A percentile compares a stretch with the other conserved stretches of the same genome.
Conservation (phyloP, 2,888 invertebrate species). For the Ornithoptera priamus region DNA sequence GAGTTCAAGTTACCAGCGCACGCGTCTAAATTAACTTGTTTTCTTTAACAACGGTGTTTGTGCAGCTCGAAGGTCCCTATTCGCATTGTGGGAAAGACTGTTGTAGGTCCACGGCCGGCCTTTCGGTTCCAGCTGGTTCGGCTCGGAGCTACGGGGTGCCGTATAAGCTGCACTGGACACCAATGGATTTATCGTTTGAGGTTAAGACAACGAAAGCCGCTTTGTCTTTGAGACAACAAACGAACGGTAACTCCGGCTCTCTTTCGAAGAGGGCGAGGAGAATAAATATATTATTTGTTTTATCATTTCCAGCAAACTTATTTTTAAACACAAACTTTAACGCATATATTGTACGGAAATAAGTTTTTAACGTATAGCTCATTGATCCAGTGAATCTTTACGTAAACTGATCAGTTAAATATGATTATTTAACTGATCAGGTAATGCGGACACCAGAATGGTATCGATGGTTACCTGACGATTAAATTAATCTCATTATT, state of each 20-base stretch:
- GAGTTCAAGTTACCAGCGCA: constrained; percentile 9
- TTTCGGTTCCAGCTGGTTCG: constrained; percentile 7
- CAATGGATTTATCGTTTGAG: constrained; percentile 70
- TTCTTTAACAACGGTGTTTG: background rate
- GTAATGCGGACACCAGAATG: too few species aligned
- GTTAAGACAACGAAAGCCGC: constrained; percentile 66
- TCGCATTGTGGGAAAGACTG: constrained; percentile 20
- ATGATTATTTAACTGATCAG: too few species aligned
- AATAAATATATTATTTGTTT: constrained; percentile 30
- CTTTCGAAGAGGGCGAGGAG: constrained; percentile 37
- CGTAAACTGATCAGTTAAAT: too few species aligned
- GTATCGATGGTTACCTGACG: too few species aligned
- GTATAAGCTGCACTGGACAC: constrained; percentile 66
- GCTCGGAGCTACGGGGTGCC: constrained; percentile 30
- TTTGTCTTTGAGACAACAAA: constrained; percentile 68
- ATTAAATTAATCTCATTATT: too few species aligned
- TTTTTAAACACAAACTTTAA: too few species aligned
- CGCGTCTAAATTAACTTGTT: constrained; percentile 19
- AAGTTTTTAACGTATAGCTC: too few species aligned
- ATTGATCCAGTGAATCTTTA: too few species aligned
- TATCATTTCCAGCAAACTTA: too few species aligned
- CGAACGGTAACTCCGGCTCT: constrained; percentile 43
- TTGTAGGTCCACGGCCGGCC: constrained; percentile 33
- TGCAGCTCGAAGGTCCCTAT: background rate
- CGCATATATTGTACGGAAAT: too few species aligned